Conservation (phyloP, 2,113 vertebrate genomes). For the Sclerurus mexicanus region DNA sequence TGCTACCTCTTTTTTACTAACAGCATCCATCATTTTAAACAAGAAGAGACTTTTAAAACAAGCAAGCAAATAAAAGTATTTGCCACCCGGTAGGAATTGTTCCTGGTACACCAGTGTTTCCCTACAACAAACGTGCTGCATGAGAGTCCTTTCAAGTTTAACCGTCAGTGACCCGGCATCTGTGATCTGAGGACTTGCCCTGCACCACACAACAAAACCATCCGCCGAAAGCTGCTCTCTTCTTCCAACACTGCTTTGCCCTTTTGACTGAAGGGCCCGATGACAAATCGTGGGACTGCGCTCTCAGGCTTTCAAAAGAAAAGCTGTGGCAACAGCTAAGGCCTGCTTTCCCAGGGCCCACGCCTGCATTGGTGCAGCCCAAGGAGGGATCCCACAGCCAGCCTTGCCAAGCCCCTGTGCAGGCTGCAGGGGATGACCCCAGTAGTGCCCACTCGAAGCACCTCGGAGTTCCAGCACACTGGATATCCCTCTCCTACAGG, state of each 20-base stretch:
- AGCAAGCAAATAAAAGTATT: not conserved
- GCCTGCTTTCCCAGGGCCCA: not conserved
- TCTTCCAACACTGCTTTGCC: not conserved
- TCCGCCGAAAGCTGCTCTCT: not conserved
- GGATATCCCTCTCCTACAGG: not conserved
- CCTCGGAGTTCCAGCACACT: accelerated
- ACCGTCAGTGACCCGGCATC: not conserved
- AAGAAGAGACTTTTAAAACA: constrained; percentile 3
- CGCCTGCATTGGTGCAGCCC: not conserved
- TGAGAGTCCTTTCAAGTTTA: constrained; percentile 34
- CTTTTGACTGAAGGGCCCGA: not conserved
- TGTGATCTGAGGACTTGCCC: constrained; percentile 2
- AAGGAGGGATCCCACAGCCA: not conserved
- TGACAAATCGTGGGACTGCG: not conserved
- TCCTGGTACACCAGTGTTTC: not conserved
- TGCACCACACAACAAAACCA: not conserved
- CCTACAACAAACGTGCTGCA: not conserved
- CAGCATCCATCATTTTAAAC: constrained; percentile 26
- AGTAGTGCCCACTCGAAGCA: not conserved
- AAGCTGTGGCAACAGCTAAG: not conserved
- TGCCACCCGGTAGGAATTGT: not conserved
- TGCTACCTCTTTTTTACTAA: not conserved
- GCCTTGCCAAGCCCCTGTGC: accelerated
- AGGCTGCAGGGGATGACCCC: not conserved
- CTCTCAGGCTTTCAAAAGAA: not conserved